A percentile compares a stretch with the other conserved stretches of the same genome.
These are phyloP conservation scores for Scolopax mira DNA, from an alignment of 2,113 vertebrate genomes.

Conservation along the genomic window DNA sequence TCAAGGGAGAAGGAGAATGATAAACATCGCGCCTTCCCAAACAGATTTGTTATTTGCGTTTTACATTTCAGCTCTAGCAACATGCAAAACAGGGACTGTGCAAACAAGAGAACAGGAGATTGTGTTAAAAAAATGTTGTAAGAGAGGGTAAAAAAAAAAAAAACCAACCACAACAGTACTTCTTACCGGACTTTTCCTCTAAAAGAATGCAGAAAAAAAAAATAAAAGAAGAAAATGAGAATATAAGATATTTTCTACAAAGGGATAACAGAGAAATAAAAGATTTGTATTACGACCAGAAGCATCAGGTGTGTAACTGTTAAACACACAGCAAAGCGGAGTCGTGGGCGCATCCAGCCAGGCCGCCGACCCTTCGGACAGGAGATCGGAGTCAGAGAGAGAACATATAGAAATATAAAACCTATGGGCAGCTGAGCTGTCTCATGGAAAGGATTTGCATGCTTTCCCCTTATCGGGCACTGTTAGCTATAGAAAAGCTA, in stretches of 20 bases:
- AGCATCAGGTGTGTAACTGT: neutral
- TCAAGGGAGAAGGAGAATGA: neutral
- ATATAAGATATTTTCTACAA: neutral
- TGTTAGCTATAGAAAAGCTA: no score
- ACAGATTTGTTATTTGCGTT: neutral
- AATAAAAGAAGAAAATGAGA: neutral
- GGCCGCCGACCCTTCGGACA: fast-evolving
- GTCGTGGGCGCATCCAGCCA: neutral
- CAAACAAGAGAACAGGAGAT: neutral
- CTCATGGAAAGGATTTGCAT: fast-evolving
- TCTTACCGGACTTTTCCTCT: conserved; percentile 98
- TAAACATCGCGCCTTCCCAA: fast-evolving
- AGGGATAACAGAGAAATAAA: neutral
- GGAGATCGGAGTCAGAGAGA: neutral
- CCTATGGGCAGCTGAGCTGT: fast-evolving
- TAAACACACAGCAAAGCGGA: neutral
- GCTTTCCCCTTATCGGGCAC: fast-evolving
- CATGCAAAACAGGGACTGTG: neutral
- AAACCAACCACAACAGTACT: neutral
- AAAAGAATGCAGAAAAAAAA: conserved; percentile 61
- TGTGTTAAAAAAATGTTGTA: neutral
- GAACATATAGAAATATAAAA: fast-evolving
- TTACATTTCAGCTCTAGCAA: neutral
- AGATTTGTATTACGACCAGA: neutral
- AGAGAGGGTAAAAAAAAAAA: neutral